phyloP scores from a whole-genome alignment of 2,797 vertebrate species.

The Phoeniculus purpureus region DNA sequence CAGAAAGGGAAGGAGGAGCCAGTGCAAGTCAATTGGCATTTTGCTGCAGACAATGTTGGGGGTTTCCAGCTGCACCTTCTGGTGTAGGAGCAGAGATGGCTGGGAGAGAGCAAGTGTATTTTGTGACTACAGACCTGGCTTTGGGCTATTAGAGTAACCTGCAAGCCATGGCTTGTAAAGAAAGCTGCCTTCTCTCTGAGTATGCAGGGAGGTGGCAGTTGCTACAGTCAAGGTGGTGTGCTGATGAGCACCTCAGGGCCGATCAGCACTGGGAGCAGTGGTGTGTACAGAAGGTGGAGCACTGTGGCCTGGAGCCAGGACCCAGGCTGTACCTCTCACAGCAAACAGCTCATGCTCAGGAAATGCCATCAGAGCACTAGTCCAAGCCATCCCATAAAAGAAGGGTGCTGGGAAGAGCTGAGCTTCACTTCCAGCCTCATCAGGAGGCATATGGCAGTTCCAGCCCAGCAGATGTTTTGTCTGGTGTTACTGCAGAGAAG shows the following conservation, averaged over 20 bases:
- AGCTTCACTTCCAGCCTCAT: not conserved
- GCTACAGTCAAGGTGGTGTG: rapidly evolving
- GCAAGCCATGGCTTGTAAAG: not conserved
- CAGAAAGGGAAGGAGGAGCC: not conserved
- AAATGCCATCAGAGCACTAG: slow-evolving; percentile 5
- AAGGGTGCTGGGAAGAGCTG: not conserved
- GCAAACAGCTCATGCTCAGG: not conserved
- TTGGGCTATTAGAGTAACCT: not conserved
- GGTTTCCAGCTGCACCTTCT: not conserved
- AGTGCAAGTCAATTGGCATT: rapidly evolving
- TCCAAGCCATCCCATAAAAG: not conserved
- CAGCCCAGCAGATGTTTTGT: not conserved
- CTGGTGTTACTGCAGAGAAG: not conserved
- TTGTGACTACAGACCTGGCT: rapidly evolving
- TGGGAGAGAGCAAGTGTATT: rapidly evolving
- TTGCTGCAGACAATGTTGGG: not conserved
- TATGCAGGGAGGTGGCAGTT: rapidly evolving
- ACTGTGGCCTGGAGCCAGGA: not conserved
- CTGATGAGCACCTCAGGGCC: not conserved
- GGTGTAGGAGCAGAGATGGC: not conserved
- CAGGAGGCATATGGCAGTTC: not conserved
- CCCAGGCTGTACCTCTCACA: not conserved
- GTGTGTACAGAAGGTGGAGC: not conserved
- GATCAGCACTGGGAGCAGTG: not conserved
- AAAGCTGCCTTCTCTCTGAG: not conserved